Base-by-base conservation (phyloP, 2,888 invertebrate species). In the Torymus aiolomorphi region DNA sequence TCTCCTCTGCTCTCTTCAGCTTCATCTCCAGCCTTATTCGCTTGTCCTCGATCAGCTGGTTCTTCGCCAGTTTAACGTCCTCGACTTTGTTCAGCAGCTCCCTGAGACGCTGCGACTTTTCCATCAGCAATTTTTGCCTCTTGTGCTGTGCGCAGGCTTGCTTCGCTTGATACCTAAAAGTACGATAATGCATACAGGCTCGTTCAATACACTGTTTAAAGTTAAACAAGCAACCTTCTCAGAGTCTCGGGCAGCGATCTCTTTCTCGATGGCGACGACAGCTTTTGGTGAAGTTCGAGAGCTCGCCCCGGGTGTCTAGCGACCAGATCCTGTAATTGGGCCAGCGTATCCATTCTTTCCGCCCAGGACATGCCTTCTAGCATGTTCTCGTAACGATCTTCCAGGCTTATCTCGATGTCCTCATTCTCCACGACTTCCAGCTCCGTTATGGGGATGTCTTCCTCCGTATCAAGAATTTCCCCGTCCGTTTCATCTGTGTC, bases 291-390 rank as follows among this genome's bases (percentile, higher is more conserved):
- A 63, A 98, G 92, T 84, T 98, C 97, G 80, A 97, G 94, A 0
- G 97, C 97, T 74, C 98, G 93, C 72, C 97, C 98, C 0, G 98
- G 98, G 89, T 97, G 96, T n/a, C 98, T 93, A 0, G 95, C 95
- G 0, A 95, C 96, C 31, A 96, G 91, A 0, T 94, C 96, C 84
- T 96, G 94, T 16, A 97, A 88, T 2, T 95, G 95, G 1, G 95
- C 95, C 84, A 96, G 90, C 10, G 94, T 95, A 84, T 97, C 96
- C 78, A 96, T 94, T 16, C 97, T 92, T 84, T 97, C 97, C 0
- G 96, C 96, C 95, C 96, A 96, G 2, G 95, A 94, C 94, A 97
- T 95, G 61, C 92, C 92, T 88, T 90, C 90, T 10, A 90, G 82
- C 87, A 89, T 88, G 71, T 89, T 90, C 82, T 89, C 90, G 54